Evolutionary conservation across 1,140 invertebrate species (phyloP).

Genomic region (Cherax destructor): DNA sequence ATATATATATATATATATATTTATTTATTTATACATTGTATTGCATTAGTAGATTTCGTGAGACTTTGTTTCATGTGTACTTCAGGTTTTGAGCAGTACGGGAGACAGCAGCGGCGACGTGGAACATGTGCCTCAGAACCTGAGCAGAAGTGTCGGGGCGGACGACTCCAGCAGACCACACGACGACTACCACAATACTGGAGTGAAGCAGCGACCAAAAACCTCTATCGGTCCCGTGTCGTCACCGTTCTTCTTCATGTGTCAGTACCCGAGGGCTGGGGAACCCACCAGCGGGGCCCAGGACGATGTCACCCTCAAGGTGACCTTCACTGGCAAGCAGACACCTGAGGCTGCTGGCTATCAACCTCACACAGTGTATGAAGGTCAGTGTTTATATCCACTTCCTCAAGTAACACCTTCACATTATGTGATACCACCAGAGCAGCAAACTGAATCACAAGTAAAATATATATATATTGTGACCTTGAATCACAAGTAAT

Average conservation of each 20-base stretch:
- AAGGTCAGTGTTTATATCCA: conserved; percentile 40
- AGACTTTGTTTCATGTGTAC: too few relatives aligned
- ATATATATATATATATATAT: too few relatives aligned
- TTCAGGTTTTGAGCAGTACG: too few relatives aligned
- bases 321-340: conserved; percentile 44
- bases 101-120: background rate
- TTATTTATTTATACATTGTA: too few relatives aligned
- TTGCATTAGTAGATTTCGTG: too few relatives aligned
- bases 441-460: too few relatives aligned
- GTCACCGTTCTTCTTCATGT: conserved; percentile 71
- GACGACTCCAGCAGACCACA: background rate
- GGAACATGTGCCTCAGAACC: background rate
- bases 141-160: background rate
- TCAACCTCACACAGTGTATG: conserved; percentile 58
- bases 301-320: conserved; percentile 50
- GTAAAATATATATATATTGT: too few relatives aligned
- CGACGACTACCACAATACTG: background rate
- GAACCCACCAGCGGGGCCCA: conserved; percentile 40
- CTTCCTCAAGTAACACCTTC: too few relatives aligned
- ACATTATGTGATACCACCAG: background rate
- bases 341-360: conserved; percentile 41
- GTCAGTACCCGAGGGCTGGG: conserved; percentile 64
- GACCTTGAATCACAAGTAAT: too few relatives aligned
- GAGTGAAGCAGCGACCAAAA: background rate
- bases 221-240: conserved; percentile 64